Evolutionary conservation across 2,113 vertebrate species (phyloP).

Genomic region (Anarhynchus alexandrinus): DNA sequence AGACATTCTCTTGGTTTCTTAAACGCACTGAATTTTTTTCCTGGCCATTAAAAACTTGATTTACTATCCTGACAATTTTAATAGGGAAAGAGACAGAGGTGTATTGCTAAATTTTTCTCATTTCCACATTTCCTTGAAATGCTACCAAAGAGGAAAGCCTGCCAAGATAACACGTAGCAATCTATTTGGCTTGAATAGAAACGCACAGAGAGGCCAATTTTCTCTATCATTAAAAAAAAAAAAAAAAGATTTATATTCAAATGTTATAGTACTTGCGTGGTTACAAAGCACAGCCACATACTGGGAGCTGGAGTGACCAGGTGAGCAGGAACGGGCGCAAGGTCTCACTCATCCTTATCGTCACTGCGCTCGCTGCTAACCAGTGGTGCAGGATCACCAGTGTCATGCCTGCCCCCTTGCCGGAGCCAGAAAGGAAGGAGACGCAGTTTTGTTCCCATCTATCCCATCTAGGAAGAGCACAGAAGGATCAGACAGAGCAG

Average conservation of each 20-base stretch:
- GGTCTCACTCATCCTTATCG: not conserved
- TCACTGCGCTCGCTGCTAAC: fast-evolving
- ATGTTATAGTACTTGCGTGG: not conserved
- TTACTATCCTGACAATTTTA: conserved; percentile 64
- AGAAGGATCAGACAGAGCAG: not conserved
- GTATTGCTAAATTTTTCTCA: conserved; percentile 21
- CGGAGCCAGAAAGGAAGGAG: not conserved
- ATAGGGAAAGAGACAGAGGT: conserved; percentile 41
- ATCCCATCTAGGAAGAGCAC: not conserved
- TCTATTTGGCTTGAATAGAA: not conserved
- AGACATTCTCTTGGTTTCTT: conserved; percentile 19
- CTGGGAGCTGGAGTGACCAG: not conserved
- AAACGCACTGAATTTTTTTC: conserved; percentile 17
- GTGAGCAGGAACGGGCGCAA: not conserved
- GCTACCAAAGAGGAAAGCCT: not conserved
- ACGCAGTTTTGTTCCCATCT: not conserved
- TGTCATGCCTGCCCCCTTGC: not conserved
- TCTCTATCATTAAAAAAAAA: not conserved
- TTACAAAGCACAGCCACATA: not conserved
- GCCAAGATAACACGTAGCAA: not conserved
- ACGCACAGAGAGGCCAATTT: not conserved
- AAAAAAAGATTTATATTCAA: not conserved
- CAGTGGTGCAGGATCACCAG: not conserved
- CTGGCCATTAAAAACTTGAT: conserved; percentile 55
- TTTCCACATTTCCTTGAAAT: conserved; percentile 53